phyloP scores from a whole-genome alignment of 2,797 vertebrate species.

The Sebastes oblongus region DNA sequence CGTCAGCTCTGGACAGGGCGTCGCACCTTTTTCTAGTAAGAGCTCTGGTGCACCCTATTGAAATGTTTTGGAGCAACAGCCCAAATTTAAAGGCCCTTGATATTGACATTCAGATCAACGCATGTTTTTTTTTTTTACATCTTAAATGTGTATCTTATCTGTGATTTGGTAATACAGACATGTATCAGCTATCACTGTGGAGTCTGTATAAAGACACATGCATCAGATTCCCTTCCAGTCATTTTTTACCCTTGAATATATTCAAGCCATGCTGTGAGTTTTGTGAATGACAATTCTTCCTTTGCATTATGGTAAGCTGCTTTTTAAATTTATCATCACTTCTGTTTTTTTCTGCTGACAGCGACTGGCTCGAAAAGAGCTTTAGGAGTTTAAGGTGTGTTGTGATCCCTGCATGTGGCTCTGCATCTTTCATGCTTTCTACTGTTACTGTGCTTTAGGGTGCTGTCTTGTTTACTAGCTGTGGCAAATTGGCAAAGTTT shows the following conservation, averaged over 20 bases:
- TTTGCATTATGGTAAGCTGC: background rate
- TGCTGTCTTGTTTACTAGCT: slow-evolving; percentile 18
- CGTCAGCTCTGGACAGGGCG: background rate
- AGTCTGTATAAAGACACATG: background rate
- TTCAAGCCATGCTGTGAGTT: background rate
- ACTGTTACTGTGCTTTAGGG: background rate
- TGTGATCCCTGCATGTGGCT: background rate
- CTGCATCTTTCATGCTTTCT: background rate
- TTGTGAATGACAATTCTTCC: background rate
- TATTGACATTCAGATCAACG: background rate
- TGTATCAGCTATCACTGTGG: background rate
- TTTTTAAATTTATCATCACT: background rate
- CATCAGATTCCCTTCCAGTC: background rate
- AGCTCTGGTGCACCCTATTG: slow-evolving; percentile 3
- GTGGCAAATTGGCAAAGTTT: background rate
- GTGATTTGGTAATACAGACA: background rate
- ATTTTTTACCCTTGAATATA: background rate
- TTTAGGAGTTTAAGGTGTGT: background rate
- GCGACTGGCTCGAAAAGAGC: background rate
- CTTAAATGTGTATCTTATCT: background rate
- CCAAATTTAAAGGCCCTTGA: background rate
- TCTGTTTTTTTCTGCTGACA: background rate
- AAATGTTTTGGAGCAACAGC: slow-evolving; percentile 13
- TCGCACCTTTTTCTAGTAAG: background rate
- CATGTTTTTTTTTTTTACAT: background rate